A percentile compares a stretch with the other conserved stretches of the same genome.
Conservation (phyloP, 2,797 vertebrate species). For the Tympanoctomys barrerae region DNA sequence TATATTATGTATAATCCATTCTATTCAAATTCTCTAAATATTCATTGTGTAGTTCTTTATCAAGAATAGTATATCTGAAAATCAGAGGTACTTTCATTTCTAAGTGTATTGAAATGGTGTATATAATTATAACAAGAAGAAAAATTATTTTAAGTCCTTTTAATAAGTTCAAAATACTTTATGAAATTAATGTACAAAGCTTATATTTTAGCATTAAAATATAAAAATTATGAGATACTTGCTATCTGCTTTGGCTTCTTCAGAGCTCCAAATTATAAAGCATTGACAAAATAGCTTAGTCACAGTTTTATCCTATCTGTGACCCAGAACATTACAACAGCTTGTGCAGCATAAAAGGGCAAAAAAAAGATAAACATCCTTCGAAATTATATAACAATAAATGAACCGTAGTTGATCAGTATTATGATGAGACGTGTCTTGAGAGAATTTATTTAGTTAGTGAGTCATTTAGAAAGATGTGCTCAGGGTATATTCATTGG, state of each 20-base stretch:
- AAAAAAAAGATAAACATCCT: conserved; percentile 82
- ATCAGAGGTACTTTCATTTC: not conserved
- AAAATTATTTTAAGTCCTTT: not conserved
- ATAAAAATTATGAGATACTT: not conserved
- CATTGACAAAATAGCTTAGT: conserved; percentile 72
- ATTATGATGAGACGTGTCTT: conserved; percentile 74
- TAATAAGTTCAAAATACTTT: conserved; percentile 37
- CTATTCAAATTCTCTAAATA: not conserved
- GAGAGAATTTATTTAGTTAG: conserved; percentile 77
- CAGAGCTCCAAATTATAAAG: conserved; percentile 41
- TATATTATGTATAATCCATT: not conserved
- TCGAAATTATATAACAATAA: conserved; percentile 83
- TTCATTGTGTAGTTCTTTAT: not conserved
- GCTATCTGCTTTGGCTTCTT: not conserved
- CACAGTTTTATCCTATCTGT: conserved; percentile 68
- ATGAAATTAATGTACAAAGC: conserved; percentile 13
- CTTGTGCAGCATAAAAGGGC: conserved; percentile 74
- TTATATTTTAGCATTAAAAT: conserved; percentile 33
- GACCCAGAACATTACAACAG: conserved; percentile 79
- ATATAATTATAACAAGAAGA: not conserved
- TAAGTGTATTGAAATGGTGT: not conserved
- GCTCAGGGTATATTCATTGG: conserved; percentile 69
- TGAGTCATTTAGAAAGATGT: conserved; percentile 72
- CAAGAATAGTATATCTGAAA: not conserved
- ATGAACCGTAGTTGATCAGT: conserved; percentile 81